phyloP scores from a whole-genome alignment of 2,888 invertebrate species.

The Sturmia bella region DNA sequence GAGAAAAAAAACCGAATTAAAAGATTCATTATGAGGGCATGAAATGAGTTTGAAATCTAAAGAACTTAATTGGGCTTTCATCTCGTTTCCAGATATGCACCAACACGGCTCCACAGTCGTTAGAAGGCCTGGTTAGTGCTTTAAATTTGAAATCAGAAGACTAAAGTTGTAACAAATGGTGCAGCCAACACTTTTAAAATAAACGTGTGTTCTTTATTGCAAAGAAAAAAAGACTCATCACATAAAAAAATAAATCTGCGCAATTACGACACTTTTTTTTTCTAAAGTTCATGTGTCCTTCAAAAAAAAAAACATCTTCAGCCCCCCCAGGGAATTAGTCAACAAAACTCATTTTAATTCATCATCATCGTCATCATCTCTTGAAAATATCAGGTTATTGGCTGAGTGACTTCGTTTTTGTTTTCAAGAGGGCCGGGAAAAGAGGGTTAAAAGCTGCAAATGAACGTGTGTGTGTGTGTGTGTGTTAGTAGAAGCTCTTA shows the following conservation, averaged over 20 bases:
- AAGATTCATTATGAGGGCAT: conserved; percentile 36
- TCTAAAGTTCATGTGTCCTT: conserved; percentile 28
- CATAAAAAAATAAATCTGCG: conserved; percentile 74
- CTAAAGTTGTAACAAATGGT: background rate
- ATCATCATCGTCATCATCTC: conserved; percentile 30
- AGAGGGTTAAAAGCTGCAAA: conserved; percentile 36
- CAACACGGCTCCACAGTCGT: background rate
- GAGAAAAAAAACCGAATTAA: conserved; percentile 9
- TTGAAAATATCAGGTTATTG: conserved; percentile 53
- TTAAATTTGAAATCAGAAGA: background rate
- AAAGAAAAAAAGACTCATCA: conserved; percentile 51
- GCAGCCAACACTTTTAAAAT: conserved; percentile 1
- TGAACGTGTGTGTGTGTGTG: conserved; percentile 9
- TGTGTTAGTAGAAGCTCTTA: conserved; percentile 14
- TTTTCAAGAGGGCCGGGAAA: background rate
- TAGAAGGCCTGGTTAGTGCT: background rate
- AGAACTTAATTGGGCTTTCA: conserved; percentile 69
- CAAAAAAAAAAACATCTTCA: conserved; percentile 29
- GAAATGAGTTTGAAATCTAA: conserved; percentile 43
- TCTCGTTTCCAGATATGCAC: conserved; percentile 55
- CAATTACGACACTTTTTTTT: conserved; percentile 79
- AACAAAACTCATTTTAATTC: conserved; percentile 26
- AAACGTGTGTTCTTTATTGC: background rate
- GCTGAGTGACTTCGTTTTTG: conserved; percentile 29
- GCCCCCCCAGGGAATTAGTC: conserved; percentile 50